Evolutionary conservation across 1,140 invertebrate genomes (phyloP).

Genomic region (Apis cerana): DNA sequence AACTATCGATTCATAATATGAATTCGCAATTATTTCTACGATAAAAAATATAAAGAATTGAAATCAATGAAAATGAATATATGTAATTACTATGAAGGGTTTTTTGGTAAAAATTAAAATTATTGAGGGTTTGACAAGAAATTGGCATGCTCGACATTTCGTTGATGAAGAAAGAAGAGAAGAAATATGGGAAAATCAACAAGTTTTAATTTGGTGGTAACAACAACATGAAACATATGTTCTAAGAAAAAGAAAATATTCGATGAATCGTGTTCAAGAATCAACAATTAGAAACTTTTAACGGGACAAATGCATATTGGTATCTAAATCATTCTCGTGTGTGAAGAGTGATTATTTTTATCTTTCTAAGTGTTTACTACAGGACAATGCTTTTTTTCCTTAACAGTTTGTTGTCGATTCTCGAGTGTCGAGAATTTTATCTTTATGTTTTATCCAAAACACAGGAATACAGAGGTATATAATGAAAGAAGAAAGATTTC

Average conservation of each 20-base stretch:
- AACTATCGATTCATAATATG: neutral
- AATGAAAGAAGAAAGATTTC: slow-evolving; percentile 34
- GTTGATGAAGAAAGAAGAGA: neutral
- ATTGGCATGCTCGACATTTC: neutral
- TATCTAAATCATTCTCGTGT: slow-evolving; percentile 20
- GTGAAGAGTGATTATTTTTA: slow-evolving; percentile 51
- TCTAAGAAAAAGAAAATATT: neutral
- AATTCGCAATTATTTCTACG: neutral
- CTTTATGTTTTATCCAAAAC: neutral
- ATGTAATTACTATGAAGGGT: neutral
- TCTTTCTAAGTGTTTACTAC: slow-evolving; percentile 47
- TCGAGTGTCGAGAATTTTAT: slow-evolving; percentile 19
- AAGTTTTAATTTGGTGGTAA: slow-evolving; percentile 3
- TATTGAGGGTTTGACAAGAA: neutral
- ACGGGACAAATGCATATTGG: slow-evolving; percentile 15
- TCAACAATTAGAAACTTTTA: slow-evolving; percentile 6
- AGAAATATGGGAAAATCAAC: neutral
- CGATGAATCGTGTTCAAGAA: slow-evolving; percentile 2
- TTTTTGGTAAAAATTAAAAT: neutral
- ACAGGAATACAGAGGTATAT: slow-evolving; percentile 10
- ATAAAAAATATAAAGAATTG: slow-evolving; percentile 7
- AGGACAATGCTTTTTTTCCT: slow-evolving; percentile 22
- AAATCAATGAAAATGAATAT: neutral
- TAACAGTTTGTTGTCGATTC: slow-evolving; percentile 8
- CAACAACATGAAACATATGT: neutral